Evolutionary conservation across 2,888 invertebrate species (phyloP).

Genomic region (Halictus quadricinctus): DNA sequence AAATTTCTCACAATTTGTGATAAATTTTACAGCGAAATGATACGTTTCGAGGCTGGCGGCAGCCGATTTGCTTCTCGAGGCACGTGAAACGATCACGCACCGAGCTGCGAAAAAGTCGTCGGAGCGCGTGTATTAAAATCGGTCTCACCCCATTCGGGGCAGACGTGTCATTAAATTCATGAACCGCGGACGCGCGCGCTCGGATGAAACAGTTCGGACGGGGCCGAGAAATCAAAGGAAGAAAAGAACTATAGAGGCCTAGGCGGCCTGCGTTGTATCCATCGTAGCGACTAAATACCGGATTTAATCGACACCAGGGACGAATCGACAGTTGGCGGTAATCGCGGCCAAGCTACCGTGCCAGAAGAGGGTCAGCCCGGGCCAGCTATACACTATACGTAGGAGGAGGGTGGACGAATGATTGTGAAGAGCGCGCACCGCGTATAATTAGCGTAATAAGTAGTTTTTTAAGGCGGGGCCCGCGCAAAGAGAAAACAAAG

Average conservation of each 20-base stretch:
- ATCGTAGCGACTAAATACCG: conserved; percentile 65
- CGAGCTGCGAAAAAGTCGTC: conserved; percentile 6
- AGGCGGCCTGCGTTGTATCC: conserved; percentile 57
- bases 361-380: conserved; percentile 50
- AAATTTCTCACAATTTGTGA: neutral
- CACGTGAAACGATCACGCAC: neutral
- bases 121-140: conserved; percentile 8
- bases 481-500: conserved; percentile 79
- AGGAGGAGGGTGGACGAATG: conserved; percentile 43
- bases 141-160: neutral
- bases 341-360: conserved; percentile 66
- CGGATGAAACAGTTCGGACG: conserved; percentile 18
- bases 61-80: neutral
- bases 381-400: neutral
- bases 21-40: neutral
- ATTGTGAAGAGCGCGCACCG: conserved; percentile 66
- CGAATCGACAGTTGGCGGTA: conserved; percentile 79
- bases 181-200: neutral
- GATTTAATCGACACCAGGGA: conserved; percentile 70
- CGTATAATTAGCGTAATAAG: conserved; percentile 82
- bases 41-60: neutral
- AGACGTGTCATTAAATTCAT: conserved; percentile 30
- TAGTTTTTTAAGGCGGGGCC: conserved; percentile 79
- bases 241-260: conserved; percentile 22
- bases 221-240: conserved; percentile 20